Conservation (phyloP, 1,140 invertebrate species). For the Diorhabda sublineata region DNA sequence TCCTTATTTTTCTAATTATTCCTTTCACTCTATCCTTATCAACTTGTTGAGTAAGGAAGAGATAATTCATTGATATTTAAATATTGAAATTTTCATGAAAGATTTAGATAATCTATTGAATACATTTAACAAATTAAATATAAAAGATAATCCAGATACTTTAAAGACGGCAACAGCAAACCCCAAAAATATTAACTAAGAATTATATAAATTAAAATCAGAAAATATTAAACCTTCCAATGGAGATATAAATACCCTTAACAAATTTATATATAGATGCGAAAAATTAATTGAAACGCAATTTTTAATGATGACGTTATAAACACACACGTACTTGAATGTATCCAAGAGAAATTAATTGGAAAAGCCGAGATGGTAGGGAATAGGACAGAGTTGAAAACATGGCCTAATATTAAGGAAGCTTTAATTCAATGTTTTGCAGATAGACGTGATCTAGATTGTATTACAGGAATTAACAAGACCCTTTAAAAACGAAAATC, state of each 20-base stretch:
- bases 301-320: background rate
- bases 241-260: slow-evolving; percentile 13
- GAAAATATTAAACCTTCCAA: slow-evolving; percentile 16
- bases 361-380: slow-evolving; percentile 9
- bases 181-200: background rate
- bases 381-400: slow-evolving; percentile 11
- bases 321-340: slow-evolving; percentile 15
- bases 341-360: slow-evolving; percentile 11
- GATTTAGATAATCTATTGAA: no score
- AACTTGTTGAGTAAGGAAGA: no score
- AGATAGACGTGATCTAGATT: slow-evolving; percentile 15
- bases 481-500: slow-evolving; percentile 11
- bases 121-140: no score
- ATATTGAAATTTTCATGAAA: no score
- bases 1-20: no score
- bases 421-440: slow-evolving; percentile 16
- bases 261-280: background rate
- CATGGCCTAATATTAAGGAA: slow-evolving; percentile 12
- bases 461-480: slow-evolving; percentile 12
- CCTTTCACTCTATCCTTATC: no score
- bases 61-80: no score
- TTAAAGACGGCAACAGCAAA: background rate
- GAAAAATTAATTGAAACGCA: no score
- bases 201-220: slow-evolving; percentile 9
- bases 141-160: no score